These are phyloP conservation scores for Scalopus aquaticus DNA, from an alignment of 2,113 vertebrate genomes.

Conservation along the genomic window DNA sequence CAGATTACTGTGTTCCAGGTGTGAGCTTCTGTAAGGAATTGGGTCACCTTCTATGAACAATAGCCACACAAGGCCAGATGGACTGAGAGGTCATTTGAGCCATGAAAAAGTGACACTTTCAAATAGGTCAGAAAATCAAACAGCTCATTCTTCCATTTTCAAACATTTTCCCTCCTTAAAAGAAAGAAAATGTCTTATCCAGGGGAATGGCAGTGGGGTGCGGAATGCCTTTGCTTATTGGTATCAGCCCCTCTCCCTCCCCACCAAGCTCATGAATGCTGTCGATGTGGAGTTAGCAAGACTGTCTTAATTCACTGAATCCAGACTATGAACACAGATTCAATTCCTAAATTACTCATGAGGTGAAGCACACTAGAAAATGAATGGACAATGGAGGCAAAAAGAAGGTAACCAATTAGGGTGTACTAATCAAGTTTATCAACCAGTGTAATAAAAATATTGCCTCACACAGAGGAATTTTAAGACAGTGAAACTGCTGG, in stretches of 20 bases:
- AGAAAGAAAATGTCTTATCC: neutral
- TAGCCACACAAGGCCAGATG: neutral
- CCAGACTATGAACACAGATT: neutral
- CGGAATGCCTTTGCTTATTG: neutral
- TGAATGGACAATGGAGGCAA: neutral
- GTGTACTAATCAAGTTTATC: neutral
- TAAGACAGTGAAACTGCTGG: neutral
- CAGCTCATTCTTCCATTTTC: neutral
- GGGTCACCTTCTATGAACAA: neutral
- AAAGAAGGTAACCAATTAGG: neutral
- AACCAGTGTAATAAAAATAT: conserved; percentile 1
- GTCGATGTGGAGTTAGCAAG: neutral
- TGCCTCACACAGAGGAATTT: neutral
- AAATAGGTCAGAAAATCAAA: conserved; percentile 39
- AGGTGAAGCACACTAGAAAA: neutral
- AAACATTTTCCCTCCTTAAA: conserved; percentile 7
- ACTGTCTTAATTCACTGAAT: neutral
- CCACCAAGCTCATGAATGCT: neutral
- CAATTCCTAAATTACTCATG: conserved; percentile 29
- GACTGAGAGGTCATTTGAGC: neutral
- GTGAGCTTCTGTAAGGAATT: neutral
- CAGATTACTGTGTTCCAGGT: neutral
- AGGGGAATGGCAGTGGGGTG: neutral
- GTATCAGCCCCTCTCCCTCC: neutral
- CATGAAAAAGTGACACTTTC: neutral